Conservation (phyloP, 2,113 vertebrate species). For the Tiliqua scincoides region DNA sequence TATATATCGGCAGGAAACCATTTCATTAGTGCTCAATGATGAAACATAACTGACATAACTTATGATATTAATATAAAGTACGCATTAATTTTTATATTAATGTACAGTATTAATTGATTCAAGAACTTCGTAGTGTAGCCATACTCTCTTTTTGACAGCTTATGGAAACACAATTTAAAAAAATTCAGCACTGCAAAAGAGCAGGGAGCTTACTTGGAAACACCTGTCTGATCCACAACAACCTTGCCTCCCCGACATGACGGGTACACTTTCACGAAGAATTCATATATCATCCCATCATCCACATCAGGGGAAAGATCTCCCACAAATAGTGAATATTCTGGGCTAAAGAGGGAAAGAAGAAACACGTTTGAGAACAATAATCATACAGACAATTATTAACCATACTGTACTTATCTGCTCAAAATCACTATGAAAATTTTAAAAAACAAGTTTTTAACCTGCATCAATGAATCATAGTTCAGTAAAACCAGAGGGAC, state of each 20-base stretch:
- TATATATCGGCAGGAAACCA: too few species aligned
- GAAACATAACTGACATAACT: too few species aligned
- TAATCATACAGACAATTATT: not conserved
- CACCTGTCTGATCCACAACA: slow-evolving; percentile 89
- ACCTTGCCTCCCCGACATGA: slow-evolving; percentile 93
- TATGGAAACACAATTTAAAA: not conserved
- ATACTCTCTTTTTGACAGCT: not conserved
- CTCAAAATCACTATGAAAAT: not conserved
- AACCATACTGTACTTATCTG: slow-evolving; percentile 10
- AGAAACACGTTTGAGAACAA: slow-evolving; percentile 47
- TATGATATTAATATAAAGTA: too few species aligned
- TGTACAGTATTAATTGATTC: too few species aligned
- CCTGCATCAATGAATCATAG: not conserved
- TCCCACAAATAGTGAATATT: slow-evolving; percentile 92
- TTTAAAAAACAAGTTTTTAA: not conserved
- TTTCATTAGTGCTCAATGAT: too few species aligned
- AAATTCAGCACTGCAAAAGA: not conserved
- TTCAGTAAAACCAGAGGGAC: not conserved
- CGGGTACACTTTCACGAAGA: slow-evolving; percentile 93
- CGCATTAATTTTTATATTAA: too few species aligned
- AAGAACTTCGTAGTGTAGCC: too few species aligned
- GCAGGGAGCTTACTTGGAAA: slow-evolving; percentile 87
- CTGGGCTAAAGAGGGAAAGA: slow-evolving; percentile 77
- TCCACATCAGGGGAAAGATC: slow-evolving; percentile 94
- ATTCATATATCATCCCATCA: slow-evolving; percentile 95